A percentile compares a stretch with the other conserved stretches of the same genome.
Conservation (phyloP, 1,140 invertebrate genomes). For the Anoplophora glabripennis region DNA sequence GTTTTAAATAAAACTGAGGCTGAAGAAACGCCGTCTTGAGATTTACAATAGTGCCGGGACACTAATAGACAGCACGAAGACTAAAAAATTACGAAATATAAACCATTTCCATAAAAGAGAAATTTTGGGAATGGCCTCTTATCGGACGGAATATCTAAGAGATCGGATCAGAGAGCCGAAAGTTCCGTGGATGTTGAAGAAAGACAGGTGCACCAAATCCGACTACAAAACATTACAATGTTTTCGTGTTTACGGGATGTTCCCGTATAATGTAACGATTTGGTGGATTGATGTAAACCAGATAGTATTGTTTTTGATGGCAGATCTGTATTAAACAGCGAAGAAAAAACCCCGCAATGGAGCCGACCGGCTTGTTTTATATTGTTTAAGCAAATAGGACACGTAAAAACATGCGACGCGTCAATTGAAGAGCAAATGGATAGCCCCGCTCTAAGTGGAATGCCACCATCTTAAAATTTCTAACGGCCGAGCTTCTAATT, state of each 20-base stretch:
- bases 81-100: conserved; percentile 3
- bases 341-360: conserved; percentile 2
- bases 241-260: conserved; percentile 26
- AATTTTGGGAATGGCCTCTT: conserved; percentile 9
- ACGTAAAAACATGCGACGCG: conserved; percentile 7
- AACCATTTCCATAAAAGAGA: conserved; percentile 21
- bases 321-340: conserved; percentile 15
- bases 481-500: too few species aligned
- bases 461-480: too few species aligned
- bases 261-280: conserved; percentile 29
- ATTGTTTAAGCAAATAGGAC: conserved; percentile 18
- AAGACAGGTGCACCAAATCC: conserved; percentile 22
- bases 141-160: conserved; percentile 16
- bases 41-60: neutral
- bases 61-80: conserved; percentile 16
- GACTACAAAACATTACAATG: conserved; percentile 19
- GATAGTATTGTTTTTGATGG: conserved; percentile 29
- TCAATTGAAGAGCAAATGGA: conserved; percentile 4
- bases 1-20: neutral
- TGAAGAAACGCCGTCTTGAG: neutral
- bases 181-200: neutral
- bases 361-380: conserved; percentile 14
- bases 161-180: conserved; percentile 2
- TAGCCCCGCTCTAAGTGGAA: neutral
- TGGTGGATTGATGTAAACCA: conserved; percentile 27